Evolutionary conservation across 2,113 vertebrate genomes (phyloP).

Genomic region (Tragelaphus scriptus): DNA sequence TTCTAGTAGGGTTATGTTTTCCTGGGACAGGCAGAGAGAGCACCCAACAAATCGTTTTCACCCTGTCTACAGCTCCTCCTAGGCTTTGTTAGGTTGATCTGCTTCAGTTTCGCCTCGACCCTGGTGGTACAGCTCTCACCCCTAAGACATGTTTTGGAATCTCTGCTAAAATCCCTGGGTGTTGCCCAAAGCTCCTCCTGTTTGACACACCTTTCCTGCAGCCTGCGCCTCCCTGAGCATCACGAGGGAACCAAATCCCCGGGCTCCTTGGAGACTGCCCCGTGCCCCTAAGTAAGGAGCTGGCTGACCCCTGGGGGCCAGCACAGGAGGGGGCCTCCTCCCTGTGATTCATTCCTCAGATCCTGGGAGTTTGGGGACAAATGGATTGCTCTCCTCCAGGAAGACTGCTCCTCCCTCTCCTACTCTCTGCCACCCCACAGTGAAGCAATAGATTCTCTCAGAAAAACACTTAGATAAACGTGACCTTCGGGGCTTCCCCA

Average conservation of each 20-base stretch:
- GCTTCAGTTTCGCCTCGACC: neutral
- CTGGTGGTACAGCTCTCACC: neutral
- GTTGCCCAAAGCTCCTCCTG: neutral
- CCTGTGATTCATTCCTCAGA: neutral
- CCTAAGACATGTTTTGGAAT: neutral
- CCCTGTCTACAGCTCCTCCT: neutral
- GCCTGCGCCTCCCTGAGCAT: neutral
- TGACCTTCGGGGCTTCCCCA: accelerated
- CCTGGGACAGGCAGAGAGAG: neutral
- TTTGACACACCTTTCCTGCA: neutral
- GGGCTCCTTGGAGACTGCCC: neutral
- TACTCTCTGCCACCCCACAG: neutral
- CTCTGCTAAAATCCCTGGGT: neutral
- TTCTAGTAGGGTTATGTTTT: neutral
- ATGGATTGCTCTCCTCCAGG: neutral
- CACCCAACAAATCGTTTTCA: neutral
- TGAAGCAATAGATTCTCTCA: neutral
- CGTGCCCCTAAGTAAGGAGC: neutral
- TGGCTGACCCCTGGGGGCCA: neutral
- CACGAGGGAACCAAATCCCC: accelerated
- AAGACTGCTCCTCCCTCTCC: neutral
- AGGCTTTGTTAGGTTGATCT: neutral
- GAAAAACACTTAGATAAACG: neutral
- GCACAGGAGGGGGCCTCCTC: no score
- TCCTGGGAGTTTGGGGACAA: neutral